Conservation (phyloP, 2,113 vertebrate genomes). For the Arenaria interpres region DNA sequence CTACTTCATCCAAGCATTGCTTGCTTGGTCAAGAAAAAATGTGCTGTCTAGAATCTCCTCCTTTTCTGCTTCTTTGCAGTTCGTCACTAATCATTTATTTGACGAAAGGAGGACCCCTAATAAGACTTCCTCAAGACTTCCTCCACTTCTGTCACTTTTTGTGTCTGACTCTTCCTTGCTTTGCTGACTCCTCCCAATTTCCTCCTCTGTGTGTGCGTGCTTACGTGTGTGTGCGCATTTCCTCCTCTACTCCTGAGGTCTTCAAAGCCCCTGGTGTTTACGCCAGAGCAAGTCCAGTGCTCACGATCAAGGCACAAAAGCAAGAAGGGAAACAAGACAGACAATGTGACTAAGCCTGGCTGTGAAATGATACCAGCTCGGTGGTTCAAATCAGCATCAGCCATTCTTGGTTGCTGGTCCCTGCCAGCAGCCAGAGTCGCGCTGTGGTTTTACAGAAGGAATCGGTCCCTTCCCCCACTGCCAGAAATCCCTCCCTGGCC, state of each 20-base stretch:
- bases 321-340: neutral
- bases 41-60: neutral
- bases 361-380: neutral
- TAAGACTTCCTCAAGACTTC: neutral
- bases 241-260: neutral
- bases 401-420: rapidly evolving
- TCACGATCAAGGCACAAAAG: neutral
- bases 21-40: neutral
- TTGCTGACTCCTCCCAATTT: neutral
- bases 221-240: neutral
- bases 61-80: neutral
- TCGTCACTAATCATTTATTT: neutral
- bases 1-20: neutral
- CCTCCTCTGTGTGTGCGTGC: neutral
- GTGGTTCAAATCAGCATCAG: neutral
- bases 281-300: neutral
- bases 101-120: neutral
- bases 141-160: neutral
- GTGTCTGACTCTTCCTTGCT: neutral
- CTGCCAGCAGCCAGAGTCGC: rapidly evolving
- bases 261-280: neutral
- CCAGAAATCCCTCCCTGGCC: neutral
- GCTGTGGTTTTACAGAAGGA: neutral
- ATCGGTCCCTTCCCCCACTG: neutral
- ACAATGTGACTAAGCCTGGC: neutral